Conservation (phyloP, 2,113 vertebrate species). For the Notechis scutatus region DNA sequence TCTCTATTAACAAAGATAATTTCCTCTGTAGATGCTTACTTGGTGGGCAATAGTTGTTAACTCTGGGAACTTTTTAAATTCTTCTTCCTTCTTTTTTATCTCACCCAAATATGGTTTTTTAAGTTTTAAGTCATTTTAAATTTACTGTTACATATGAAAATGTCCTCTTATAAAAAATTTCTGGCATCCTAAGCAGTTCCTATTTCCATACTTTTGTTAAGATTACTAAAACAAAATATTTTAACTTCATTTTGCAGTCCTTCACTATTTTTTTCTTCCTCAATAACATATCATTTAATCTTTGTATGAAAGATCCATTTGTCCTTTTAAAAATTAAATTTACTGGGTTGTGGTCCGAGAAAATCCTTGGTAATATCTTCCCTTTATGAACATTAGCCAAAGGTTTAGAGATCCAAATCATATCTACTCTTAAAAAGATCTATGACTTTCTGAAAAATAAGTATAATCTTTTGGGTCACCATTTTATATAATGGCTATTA, state of each 20-base stretch:
- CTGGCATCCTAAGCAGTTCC: neutral
- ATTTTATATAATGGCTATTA: neutral
- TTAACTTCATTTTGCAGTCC: neutral
- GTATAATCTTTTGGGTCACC: neutral
- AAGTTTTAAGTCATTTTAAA: neutral
- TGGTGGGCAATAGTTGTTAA: neutral
- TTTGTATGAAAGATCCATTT: neutral
- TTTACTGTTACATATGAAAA: neutral
- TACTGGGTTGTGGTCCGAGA: neutral
- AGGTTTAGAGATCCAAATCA: neutral
- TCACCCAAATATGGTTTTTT: neutral
- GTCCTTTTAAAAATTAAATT: neutral
- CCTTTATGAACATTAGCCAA: neutral
- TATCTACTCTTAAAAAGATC: neutral
- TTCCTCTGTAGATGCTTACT: neutral
- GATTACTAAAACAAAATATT: neutral
- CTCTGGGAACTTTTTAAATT: neutral
- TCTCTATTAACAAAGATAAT: neutral
- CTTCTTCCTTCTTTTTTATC: neutral
- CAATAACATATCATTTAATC: neutral
- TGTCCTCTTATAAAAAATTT: neutral
- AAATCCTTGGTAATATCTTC: neutral
- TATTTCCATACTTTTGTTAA: neutral
- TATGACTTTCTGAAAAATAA: neutral
- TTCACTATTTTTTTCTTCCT: neutral